These are phyloP conservation scores for Butorides virescens DNA, from an alignment of 2,113 vertebrate species.

Conservation along the genomic window DNA sequence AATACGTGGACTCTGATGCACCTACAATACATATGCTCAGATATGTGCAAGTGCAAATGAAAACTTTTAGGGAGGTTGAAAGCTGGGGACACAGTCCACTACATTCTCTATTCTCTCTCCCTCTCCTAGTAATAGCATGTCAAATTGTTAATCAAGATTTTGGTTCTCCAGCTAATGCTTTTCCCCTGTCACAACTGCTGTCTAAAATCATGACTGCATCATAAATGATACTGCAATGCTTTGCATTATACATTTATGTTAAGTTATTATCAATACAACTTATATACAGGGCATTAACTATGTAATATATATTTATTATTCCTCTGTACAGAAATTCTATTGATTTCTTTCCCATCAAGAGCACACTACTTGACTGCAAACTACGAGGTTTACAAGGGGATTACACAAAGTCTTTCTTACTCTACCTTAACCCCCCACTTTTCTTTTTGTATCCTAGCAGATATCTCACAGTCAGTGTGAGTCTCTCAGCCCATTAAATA, in stretches of 20 bases:
- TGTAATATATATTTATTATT: conserved; percentile 15
- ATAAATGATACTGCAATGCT: background rate
- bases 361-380: background rate
- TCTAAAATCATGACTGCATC: background rate
- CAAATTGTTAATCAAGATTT: conserved; percentile 10
- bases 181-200: background rate
- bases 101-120: background rate
- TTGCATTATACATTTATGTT: background rate
- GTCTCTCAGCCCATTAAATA: background rate
- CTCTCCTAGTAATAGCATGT: background rate
- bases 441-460: background rate
- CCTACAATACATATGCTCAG: conserved; percentile 40
- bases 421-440: background rate
- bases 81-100: background rate
- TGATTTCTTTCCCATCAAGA: background rate
- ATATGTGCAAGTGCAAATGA: background rate
- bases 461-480: background rate
- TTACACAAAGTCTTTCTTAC: background rate
- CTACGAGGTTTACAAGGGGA: background rate
- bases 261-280: conserved; percentile 36
- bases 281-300: conserved; percentile 22
- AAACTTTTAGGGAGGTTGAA: background rate
- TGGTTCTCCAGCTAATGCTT: background rate
- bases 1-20: background rate
- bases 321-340: background rate